phyloP scores from a whole-genome alignment of 2,888 invertebrate genomes.

The Platypus cylindrus region DNA sequence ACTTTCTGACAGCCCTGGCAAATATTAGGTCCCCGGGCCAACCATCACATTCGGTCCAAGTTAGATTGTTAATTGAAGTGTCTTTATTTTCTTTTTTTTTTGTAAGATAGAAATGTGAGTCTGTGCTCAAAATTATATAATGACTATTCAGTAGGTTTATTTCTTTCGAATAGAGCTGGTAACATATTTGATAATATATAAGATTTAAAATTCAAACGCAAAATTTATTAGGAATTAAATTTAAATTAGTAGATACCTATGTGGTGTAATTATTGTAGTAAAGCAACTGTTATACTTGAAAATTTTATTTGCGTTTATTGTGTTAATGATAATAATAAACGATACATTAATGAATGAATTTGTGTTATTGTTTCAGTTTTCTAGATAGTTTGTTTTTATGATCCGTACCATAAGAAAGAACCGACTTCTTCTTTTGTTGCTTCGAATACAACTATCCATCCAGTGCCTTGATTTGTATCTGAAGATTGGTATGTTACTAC shows the following conservation, averaged over 20 bases:
- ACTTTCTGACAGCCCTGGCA: slow-evolving; percentile 9
- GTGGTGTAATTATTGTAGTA: neutral
- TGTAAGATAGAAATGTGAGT: slow-evolving; percentile 1
- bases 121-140: no score
- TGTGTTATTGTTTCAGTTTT: no score
- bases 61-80: no score
- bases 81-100: no score
- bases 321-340: no score
- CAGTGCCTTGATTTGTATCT: slow-evolving; percentile 21
- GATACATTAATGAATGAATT: no score
- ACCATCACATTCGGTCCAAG: no score
- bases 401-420: slow-evolving; percentile 6
- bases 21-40: slow-evolving; percentile 9
- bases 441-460: slow-evolving; percentile 22
- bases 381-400: slow-evolving; percentile 1
- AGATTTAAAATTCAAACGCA: neutral
- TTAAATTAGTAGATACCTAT: neutral
- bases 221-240: neutral
- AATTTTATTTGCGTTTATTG: no score
- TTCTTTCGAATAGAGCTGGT: neutral
- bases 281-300: slow-evolving; percentile 4
- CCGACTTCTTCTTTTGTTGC: slow-evolving; percentile 14
- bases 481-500: slow-evolving; percentile 21
- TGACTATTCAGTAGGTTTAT: no score
- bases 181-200: neutral